phyloP scores from a whole-genome alignment of 2,113 vertebrate genomes.

The Malurus cyaneus region DNA sequence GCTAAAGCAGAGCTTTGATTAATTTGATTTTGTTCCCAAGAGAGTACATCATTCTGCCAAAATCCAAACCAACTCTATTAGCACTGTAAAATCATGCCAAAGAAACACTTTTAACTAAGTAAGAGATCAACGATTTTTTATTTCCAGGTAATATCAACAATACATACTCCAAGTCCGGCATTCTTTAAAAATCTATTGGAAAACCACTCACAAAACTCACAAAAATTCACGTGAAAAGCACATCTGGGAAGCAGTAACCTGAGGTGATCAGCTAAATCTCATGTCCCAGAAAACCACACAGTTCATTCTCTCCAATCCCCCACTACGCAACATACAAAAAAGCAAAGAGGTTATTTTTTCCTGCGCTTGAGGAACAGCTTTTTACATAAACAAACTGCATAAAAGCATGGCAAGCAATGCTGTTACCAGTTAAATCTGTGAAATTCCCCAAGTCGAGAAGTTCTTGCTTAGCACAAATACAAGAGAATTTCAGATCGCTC shows the following conservation, averaged over 20 bases:
- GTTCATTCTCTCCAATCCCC: neutral
- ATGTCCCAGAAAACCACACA: constrained; percentile 2
- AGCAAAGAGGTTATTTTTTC: neutral
- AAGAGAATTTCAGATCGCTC: neutral
- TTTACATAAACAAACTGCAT: constrained; percentile 36
- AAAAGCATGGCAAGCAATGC: neutral
- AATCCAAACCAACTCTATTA: neutral
- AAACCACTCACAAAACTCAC: neutral
- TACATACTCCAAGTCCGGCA: neutral
- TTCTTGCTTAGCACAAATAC: neutral
- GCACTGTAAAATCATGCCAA: neutral
- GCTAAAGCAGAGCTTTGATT: neutral
- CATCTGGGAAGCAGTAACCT: neutral
- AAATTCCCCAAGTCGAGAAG: neutral
- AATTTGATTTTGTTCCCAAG: neutral
- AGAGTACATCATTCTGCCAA: neutral
- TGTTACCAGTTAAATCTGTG: constrained; percentile 6
- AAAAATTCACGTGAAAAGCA: neutral
- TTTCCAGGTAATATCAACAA: neutral
- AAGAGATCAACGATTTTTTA: neutral
- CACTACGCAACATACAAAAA: neutral
- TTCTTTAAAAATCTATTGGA: neutral
- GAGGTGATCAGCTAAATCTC: constrained; percentile 7
- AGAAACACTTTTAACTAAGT: neutral
- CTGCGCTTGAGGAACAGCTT: neutral